These are phyloP conservation scores for Brachyalestes nurse DNA, from an alignment of 2,797 vertebrate genomes.

Conservation along the genomic window DNA sequence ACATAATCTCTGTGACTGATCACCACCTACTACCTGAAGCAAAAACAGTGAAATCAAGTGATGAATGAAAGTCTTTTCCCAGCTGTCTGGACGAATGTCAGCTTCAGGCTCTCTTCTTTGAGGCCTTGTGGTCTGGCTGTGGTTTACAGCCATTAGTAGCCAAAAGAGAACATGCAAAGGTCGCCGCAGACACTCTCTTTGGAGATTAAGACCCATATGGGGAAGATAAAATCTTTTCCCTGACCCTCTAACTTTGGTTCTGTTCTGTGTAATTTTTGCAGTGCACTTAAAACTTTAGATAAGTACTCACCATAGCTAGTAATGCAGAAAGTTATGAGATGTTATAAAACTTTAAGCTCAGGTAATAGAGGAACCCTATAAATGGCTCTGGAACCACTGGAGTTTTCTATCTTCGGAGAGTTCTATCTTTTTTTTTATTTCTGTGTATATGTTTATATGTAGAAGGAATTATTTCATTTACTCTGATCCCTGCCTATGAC, in stretches of 20 bases:
- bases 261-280: background rate
- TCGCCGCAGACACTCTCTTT: constrained; percentile 4
- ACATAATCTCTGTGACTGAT: constrained; percentile 31
- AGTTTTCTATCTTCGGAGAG: background rate
- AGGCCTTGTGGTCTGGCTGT: constrained; percentile 16
- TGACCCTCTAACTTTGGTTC: background rate
- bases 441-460: background rate
- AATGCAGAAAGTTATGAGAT: constrained; percentile 12
- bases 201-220: constrained; percentile 21
- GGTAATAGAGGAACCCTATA: background rate
- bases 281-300: background rate
- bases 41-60: background rate
- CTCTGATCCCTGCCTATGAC: background rate
- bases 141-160: constrained; percentile 4
- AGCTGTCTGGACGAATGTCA: background rate
- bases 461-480: background rate
- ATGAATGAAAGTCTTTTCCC: constrained; percentile 15
- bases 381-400: background rate
- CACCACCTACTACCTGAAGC: background rate
- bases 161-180: constrained; percentile 21
- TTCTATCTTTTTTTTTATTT: background rate
- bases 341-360: constrained; percentile 2
- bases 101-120: constrained; percentile 10
- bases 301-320: background rate
- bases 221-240: background rate